These are phyloP conservation scores for Anoncus sp. DNA, from an alignment of 2,888 invertebrate genomes.

Conservation along the genomic window DNA sequence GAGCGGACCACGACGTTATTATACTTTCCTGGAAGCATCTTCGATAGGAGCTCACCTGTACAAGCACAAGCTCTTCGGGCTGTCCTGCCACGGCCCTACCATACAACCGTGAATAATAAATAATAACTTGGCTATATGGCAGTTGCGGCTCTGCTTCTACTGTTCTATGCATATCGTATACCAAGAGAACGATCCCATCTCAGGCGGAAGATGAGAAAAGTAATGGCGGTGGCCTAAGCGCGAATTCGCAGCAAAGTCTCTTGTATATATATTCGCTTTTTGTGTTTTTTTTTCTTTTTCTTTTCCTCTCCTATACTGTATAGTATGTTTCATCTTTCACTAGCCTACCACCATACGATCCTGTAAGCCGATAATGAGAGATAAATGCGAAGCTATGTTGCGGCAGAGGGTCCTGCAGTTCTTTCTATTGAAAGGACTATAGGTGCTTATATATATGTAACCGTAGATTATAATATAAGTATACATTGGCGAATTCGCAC, in stretches of 20 bases:
- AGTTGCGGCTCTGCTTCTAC: constrained; percentile 50
- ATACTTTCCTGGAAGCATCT: constrained; percentile 63
- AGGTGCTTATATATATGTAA: constrained; percentile 11
- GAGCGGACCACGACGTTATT: constrained; percentile 59
- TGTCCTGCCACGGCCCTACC: constrained; percentile 52
- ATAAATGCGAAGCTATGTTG: constrained; percentile 58
- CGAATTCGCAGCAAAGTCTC: constrained; percentile 57
- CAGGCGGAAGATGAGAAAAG: constrained; percentile 64
- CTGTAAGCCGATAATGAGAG: constrained; percentile 62
- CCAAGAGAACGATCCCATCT: constrained; percentile 61
- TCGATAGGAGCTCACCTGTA: constrained; percentile 58
- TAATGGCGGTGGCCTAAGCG: constrained; percentile 63
- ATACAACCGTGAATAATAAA: constrained; percentile 64
- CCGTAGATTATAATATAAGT: constrained; percentile 50
- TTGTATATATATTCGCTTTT: constrained; percentile 31
- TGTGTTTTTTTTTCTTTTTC: constrained; percentile 20
- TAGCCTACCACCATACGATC: constrained; percentile 56
- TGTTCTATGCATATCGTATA: constrained; percentile 50
- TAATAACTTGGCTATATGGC: constrained; percentile 62
- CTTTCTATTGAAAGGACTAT: constrained; percentile 42
- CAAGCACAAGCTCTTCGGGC: constrained; percentile 35
- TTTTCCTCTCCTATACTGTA: constrained; percentile 41
- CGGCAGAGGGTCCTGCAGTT: constrained; percentile 47
- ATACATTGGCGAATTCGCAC: constrained; percentile 27
- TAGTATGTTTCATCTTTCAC: constrained; percentile 57